Evolutionary conservation across 2,888 invertebrate species (phyloP).

Genomic region (Halocaridina rubra): DNA sequence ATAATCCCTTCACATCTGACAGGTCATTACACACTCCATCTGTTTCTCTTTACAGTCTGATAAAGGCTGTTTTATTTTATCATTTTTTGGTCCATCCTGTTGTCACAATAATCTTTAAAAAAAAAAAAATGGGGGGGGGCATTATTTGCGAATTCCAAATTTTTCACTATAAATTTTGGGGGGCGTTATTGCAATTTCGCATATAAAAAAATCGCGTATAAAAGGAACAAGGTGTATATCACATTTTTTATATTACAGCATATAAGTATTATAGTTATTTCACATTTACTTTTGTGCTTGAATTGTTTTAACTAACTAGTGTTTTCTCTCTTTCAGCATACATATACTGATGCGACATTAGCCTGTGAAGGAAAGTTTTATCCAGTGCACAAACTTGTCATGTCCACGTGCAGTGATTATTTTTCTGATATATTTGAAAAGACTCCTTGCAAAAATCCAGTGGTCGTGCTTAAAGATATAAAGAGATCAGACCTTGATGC

Average conservation of each 20-base stretch:
- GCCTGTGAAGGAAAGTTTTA: slow-evolving; percentile 58
- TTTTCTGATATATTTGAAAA: slow-evolving; percentile 60
- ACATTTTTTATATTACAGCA: not conserved
- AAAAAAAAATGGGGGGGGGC: too few relatives aligned
- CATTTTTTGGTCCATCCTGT: too few relatives aligned
- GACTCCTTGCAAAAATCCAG: slow-evolving; percentile 59
- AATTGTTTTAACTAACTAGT: not conserved
- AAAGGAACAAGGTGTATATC: too few relatives aligned
- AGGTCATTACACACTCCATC: too few relatives aligned
- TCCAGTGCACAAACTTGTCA: slow-evolving; percentile 58
- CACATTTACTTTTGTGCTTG: not conserved
- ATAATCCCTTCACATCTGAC: too few relatives aligned
- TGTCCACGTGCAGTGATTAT: slow-evolving; percentile 59
- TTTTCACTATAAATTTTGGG: too few relatives aligned
- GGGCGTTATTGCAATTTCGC: too few relatives aligned
- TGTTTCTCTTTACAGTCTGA: too few relatives aligned
- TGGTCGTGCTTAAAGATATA: slow-evolving; percentile 60
- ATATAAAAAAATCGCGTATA: too few relatives aligned
- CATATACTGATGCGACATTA: slow-evolving; percentile 57
- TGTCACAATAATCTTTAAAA: too few relatives aligned
- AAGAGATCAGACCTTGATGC: slow-evolving; percentile 56
- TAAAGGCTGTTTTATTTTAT: too few relatives aligned
- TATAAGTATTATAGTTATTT: not conserved
- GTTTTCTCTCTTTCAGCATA: slow-evolving; percentile 27
- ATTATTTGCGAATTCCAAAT: too few relatives aligned